phyloP scores from a whole-genome alignment of 2,113 vertebrate species.

The Cephalophus harveyi region DNA sequence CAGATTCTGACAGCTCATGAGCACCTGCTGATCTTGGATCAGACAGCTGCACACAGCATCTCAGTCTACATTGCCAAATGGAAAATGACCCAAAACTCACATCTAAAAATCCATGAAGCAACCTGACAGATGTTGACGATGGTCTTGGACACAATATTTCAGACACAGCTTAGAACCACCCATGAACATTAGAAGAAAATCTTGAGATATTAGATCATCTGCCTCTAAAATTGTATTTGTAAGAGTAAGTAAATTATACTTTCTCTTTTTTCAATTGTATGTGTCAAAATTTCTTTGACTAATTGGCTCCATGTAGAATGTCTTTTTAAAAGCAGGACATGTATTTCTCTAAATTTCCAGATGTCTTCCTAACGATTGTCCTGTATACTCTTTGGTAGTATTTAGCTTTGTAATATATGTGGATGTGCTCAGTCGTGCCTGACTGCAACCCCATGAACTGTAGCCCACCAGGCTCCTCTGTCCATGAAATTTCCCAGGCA shows the following conservation, averaged over 20 bases:
- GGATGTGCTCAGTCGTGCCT: background rate
- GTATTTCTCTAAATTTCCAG: background rate
- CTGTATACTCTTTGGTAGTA: background rate
- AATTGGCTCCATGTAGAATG: background rate
- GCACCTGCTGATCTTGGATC: slow-evolving; percentile 30
- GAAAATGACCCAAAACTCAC: slow-evolving; percentile 27
- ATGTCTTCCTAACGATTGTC: background rate
- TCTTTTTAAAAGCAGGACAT: background rate
- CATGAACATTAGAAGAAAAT: background rate
- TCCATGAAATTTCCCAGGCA: background rate
- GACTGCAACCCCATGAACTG: background rate
- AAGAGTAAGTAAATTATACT: background rate
- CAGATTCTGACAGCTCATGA: background rate
- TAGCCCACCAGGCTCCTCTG: background rate
- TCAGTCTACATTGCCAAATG: slow-evolving; percentile 43
- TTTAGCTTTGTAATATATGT: background rate
- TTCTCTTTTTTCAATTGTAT: background rate
- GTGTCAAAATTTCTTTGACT: background rate
- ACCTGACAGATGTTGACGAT: slow-evolving; percentile 26
- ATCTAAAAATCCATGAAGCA: slow-evolving; percentile 34
- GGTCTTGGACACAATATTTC: background rate
- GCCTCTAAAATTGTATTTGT: background rate
- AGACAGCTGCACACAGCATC: slow-evolving; percentile 41
- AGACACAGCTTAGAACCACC: background rate
- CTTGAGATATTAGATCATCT: background rate